A percentile compares a stretch with the other conserved stretches of the same genome.
phyloP scores from a whole-genome alignment of 2,113 vertebrate genomes.

The Tonatia bakeri region DNA sequence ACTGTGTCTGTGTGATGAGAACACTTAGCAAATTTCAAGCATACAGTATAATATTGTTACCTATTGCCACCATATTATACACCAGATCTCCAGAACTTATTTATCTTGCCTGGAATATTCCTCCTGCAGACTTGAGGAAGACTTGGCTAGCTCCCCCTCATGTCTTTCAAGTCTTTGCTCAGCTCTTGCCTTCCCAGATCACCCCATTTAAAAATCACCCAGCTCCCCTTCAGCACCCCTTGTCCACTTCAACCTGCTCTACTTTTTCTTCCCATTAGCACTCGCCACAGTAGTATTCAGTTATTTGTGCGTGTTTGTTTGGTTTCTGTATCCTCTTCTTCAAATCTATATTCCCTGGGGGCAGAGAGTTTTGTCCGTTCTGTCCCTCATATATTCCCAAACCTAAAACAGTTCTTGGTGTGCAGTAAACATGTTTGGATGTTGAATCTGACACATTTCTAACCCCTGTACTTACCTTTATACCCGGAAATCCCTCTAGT shows the following conservation, averaged over 20 bases:
- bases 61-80: background rate
- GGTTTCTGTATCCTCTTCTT: background rate
- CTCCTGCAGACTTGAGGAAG: background rate
- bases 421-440: background rate
- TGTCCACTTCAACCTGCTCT: background rate
- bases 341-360: background rate
- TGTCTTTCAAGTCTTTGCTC: background rate
- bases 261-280: background rate
- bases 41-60: background rate
- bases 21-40: background rate
- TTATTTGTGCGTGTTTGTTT: background rate
- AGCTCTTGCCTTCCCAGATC: background rate
- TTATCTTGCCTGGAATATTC: background rate
- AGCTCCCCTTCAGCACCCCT: too few relatives aligned
- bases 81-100: background rate
- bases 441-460: background rate
- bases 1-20: background rate
- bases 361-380: background rate
- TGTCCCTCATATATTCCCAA: background rate
- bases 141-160: background rate
- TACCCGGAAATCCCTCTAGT: slow-evolving; percentile 93
- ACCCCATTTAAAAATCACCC: background rate
- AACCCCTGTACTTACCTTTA: slow-evolving; percentile 86
- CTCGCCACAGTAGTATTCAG: background rate
- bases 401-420: background rate